phyloP scores from a whole-genome alignment of 2,888 invertebrate species.

The Cyaniris semiargus region DNA sequence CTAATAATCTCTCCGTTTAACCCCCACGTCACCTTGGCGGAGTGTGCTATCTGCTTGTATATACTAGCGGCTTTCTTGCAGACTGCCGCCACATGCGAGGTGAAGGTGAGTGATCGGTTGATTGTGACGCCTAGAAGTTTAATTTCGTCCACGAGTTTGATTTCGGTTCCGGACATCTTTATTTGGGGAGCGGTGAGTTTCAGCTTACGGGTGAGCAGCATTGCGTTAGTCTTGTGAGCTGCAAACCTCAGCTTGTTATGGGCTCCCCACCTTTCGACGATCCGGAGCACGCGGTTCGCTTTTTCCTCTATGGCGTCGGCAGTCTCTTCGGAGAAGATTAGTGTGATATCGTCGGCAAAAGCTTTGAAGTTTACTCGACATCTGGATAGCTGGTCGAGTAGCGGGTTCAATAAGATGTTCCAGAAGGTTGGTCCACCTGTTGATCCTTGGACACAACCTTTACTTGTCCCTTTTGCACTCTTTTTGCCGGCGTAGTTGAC shows the following conservation, averaged over 20 bases:
- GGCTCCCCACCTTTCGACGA: conserved; percentile 30
- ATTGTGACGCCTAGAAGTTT: conserved; percentile 14
- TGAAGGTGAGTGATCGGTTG: not conserved
- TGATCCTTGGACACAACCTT: conserved; percentile 42
- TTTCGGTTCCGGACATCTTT: not conserved
- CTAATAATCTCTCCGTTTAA: too few relatives aligned
- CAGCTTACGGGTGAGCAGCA: not conserved
- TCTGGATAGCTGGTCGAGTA: conserved; percentile 22
- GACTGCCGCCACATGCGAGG: not conserved
- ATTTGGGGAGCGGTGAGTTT: not conserved
- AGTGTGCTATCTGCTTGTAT: too few relatives aligned
- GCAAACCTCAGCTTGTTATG: conserved; percentile 31
- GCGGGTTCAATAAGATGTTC: conserved; percentile 37
- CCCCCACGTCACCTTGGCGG: too few relatives aligned
- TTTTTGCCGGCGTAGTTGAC: conserved; percentile 35
- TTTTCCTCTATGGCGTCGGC: conserved; percentile 10
- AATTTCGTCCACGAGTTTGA: not conserved
- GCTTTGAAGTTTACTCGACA: conserved; percentile 31
- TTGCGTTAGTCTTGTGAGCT: conserved; percentile 28
- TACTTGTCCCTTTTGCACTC: conserved; percentile 32
- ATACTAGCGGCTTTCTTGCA: not conserved
- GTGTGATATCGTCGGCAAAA: conserved; percentile 34
- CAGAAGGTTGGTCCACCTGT: conserved; percentile 39
- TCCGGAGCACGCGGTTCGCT: conserved; percentile 31
- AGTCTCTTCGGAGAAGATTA: conserved; percentile 29